Evolutionary conservation across 2,113 vertebrate species (phyloP).

Genomic region (Synodontis membranacea): DNA sequence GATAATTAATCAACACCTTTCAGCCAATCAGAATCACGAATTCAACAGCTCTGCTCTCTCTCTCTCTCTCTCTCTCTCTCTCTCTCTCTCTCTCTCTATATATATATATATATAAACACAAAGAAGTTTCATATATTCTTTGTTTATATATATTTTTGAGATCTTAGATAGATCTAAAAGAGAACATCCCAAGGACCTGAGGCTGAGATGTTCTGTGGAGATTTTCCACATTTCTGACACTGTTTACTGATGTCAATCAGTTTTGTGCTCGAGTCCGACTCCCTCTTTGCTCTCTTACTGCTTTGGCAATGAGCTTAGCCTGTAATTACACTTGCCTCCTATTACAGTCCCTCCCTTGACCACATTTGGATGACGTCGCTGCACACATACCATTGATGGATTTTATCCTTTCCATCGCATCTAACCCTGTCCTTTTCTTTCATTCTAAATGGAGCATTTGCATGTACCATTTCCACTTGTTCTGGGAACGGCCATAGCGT

Average conservation of each 20-base stretch:
- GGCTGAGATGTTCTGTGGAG: conserved; percentile 18
- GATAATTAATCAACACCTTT: background rate
- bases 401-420: conserved; percentile 49
- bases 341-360: conserved; percentile 3
- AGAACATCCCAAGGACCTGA: background rate
- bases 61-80: too few relatives aligned
- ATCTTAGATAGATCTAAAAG: background rate
- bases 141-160: conserved; percentile 1
- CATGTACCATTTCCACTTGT: conserved; percentile 61
- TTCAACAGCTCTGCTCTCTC: background rate
- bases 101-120: background rate
- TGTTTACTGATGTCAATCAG: conserved; percentile 40
- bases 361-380: conserved; percentile 14
- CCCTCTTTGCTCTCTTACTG: background rate
- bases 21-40: background rate
- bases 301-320: background rate
- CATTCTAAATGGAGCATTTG: conserved; percentile 67
- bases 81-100: too few relatives aligned
- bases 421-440: conserved; percentile 59
- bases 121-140: background rate
- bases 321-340: conserved; percentile 22
- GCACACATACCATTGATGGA: conserved; percentile 30
- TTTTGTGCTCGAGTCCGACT: background rate
- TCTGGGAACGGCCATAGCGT: conserved; percentile 66
- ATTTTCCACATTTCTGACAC: conserved; percentile 25